phyloP scores from a whole-genome alignment of 2,797 vertebrate genomes.

The Gymnocypris eckloni region DNA sequence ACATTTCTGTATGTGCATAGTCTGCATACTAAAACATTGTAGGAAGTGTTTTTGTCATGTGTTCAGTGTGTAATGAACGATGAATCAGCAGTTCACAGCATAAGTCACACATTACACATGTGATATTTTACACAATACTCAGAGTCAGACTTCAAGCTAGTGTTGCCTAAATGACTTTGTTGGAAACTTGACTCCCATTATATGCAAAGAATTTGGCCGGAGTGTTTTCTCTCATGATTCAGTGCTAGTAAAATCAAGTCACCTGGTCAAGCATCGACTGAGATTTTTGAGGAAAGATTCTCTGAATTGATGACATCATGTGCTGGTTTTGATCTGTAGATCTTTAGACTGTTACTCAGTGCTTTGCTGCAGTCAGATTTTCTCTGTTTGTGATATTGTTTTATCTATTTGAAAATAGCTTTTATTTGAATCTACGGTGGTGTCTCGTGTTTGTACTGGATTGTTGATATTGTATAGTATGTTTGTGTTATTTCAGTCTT shows the following conservation, averaged over 20 bases:
- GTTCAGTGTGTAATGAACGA: background rate
- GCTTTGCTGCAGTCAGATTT: background rate
- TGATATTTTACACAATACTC: constrained; percentile 21
- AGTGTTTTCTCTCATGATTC: constrained; percentile 2
- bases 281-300: background rate
- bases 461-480: background rate
- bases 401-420: background rate
- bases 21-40: background rate
- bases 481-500: constrained; percentile 9
- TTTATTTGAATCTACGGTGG: background rate
- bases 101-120: constrained; percentile 16
- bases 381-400: background rate
- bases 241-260: background rate
- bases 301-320: background rate
- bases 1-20: background rate
- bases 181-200: background rate
- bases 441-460: background rate
- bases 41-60: background rate
- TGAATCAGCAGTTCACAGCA: background rate
- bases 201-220: background rate
- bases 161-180: constrained; percentile 3
- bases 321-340: constrained; percentile 14
- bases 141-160: background rate
- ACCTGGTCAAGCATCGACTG: background rate
- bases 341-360: background rate